These are phyloP conservation scores for Kryphioiulus occultus DNA, from an alignment of 2,888 invertebrate species.

Conservation along the genomic window DNA sequence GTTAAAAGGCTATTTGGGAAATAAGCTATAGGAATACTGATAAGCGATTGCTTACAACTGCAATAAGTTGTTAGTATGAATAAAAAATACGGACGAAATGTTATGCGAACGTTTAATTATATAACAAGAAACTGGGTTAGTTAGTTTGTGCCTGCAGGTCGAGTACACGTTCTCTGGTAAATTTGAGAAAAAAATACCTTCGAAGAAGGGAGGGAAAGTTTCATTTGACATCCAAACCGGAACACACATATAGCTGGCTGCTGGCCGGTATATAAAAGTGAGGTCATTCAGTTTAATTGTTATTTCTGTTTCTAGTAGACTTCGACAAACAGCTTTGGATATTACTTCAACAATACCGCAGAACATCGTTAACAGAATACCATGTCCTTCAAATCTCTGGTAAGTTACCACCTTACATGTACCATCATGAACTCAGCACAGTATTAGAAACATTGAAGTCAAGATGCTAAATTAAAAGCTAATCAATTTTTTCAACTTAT, in stretches of 20 bases:
- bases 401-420: constrained; percentile 16
- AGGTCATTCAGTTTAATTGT: constrained; percentile 45
- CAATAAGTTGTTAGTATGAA: neutral
- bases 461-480: neutral
- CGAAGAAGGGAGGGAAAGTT: constrained; percentile 43
- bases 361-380: neutral
- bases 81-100: constrained; percentile 3
- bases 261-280: constrained; percentile 42
- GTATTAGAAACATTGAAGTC: neutral
- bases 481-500: neutral
- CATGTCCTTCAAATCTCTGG: constrained; percentile 47
- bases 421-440: neutral
- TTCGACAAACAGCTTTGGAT: constrained; percentile 29
- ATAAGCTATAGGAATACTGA: neutral
- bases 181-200: neutral
- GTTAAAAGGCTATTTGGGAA: neutral
- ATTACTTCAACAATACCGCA: constrained; percentile 29
- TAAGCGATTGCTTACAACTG: neutral
- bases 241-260: constrained; percentile 26
- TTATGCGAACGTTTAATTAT: constrained; percentile 20
- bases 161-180: constrained; percentile 32
- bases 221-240: constrained; percentile 45
- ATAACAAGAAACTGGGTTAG: constrained; percentile 43
- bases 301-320: constrained; percentile 43
- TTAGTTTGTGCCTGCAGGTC: constrained; percentile 44